Conservation (phyloP, 2,888 invertebrate species). For the Ptychoptera contaminata region DNA sequence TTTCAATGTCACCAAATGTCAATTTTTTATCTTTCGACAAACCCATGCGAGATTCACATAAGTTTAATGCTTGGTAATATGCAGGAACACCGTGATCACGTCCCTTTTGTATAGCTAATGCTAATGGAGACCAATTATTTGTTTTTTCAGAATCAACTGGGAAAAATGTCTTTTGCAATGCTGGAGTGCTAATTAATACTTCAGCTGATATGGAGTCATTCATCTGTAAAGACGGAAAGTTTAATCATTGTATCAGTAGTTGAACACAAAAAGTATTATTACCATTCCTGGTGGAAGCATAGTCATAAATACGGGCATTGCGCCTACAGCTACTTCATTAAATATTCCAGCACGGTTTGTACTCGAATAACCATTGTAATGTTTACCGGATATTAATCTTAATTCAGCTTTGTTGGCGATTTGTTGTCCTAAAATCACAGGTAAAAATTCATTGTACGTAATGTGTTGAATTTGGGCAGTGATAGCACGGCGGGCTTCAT, state of each 20-base stretch:
- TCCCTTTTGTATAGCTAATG: constrained; percentile 42
- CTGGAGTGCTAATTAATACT: constrained; percentile 45
- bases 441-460: constrained; percentile 69
- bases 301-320: constrained; percentile 55
- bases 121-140: constrained; percentile 36
- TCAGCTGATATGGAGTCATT: constrained; percentile 43
- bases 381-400: constrained; percentile 54
- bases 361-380: constrained; percentile 68
- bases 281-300: constrained; percentile 58
- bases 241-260: background rate
- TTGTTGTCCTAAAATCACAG: constrained; percentile 49
- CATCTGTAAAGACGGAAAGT: constrained; percentile 28
- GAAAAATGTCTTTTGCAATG: constrained; percentile 31
- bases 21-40: constrained; percentile 12
- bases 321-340: constrained; percentile 61
- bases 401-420: constrained; percentile 26
- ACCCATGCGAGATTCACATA: constrained; percentile 42
- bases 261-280: constrained; percentile 14
- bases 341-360: constrained; percentile 60
- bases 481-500: constrained; percentile 58
- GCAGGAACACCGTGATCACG: constrained; percentile 71
- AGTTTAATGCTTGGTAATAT: constrained; percentile 49
- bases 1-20: constrained; percentile 40
- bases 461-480: constrained; percentile 71
- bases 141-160: constrained; percentile 28